Evolutionary conservation across 30 jellyfish, hydroid and myxozoan species (phyloP).

Genomic region (Aurelia sp.): DNA sequence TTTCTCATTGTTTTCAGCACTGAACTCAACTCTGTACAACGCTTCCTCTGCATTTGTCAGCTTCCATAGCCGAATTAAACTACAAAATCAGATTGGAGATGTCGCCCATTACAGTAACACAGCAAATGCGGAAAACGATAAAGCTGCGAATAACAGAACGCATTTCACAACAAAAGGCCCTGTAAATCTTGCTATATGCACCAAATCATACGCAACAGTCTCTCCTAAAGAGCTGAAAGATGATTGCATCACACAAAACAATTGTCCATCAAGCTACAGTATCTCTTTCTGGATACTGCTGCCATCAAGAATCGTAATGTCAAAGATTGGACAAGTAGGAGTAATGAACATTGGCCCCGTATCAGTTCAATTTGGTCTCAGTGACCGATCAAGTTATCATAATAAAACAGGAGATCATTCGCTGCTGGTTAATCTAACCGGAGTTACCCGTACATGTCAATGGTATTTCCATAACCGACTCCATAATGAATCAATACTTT

Average conservation of each 20-base stretch:
- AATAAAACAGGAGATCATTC: neutral
- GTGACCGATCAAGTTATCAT: neutral
- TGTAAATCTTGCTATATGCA: constrained; percentile 50
- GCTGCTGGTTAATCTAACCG: neutral
- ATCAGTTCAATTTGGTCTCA: neutral
- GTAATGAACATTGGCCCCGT: neutral
- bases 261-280: constrained; percentile 7
- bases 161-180: constrained; percentile 37
- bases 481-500: neutral
- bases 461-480: constrained; percentile 4
- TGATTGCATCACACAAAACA: constrained; percentile 5
- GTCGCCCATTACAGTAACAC: constrained; percentile 3
- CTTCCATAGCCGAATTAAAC: constrained; percentile 7
- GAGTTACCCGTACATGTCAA: neutral
- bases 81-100: constrained; percentile 6
- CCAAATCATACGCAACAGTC: constrained; percentile 11
- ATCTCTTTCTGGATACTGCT: constrained; percentile 23
- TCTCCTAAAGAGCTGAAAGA: neutral
- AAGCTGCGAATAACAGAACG: neutral
- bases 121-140: constrained; percentile 8
- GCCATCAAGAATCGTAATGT: neutral
- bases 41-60: neutral
- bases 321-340: neutral
- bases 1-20: constrained; percentile 4
- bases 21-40: constrained; percentile 6